Conservation (phyloP, 1,140 invertebrate genomes). For the Hyphantria cunea region DNA sequence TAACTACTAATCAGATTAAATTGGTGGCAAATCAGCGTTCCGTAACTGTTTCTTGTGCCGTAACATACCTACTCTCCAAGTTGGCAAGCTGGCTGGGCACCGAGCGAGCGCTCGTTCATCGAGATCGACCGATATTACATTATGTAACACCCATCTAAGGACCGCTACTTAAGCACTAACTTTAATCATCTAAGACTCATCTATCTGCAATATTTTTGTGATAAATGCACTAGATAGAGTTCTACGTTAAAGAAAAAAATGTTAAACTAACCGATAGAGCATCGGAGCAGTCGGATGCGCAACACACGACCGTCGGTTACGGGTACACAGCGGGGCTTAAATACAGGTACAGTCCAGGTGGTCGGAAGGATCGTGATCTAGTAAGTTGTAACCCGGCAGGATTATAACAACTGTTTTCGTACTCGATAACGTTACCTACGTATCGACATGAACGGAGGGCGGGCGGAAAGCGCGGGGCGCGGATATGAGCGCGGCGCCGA, state of each 20-base stretch:
- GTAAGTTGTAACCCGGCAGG: conserved; percentile 32
- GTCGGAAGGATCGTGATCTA: conserved; percentile 28
- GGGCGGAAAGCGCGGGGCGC: conserved; percentile 37
- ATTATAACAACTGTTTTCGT: conserved; percentile 42
- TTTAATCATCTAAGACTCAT: conserved; percentile 11
- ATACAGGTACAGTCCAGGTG: conserved; percentile 49
- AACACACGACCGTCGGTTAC: conserved; percentile 69
- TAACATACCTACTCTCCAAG: conserved; percentile 9
- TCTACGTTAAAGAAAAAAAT: conserved; percentile 14
- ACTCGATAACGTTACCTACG: conserved; percentile 55
- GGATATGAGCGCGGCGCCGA: conserved; percentile 28
- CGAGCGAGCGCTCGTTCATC: conserved; percentile 31
- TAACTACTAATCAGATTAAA: conserved; percentile 15
- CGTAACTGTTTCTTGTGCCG: conserved; percentile 31
- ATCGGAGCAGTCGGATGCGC: conserved; percentile 76
- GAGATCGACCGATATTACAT: conserved; percentile 42
- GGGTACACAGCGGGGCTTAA: conserved; percentile 46
- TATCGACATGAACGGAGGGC: conserved; percentile 45
- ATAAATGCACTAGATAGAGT: background rate
- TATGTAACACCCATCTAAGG: conserved; percentile 60
- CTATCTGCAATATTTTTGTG: background rate
- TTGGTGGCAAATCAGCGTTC: conserved; percentile 31
- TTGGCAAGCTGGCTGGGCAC: conserved; percentile 15
- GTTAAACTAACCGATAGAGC: conserved; percentile 71
- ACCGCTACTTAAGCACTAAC: conserved; percentile 41